These are phyloP conservation scores for Fregetta grallaria DNA, from an alignment of 2,113 vertebrate genomes.

Conservation along the genomic window DNA sequence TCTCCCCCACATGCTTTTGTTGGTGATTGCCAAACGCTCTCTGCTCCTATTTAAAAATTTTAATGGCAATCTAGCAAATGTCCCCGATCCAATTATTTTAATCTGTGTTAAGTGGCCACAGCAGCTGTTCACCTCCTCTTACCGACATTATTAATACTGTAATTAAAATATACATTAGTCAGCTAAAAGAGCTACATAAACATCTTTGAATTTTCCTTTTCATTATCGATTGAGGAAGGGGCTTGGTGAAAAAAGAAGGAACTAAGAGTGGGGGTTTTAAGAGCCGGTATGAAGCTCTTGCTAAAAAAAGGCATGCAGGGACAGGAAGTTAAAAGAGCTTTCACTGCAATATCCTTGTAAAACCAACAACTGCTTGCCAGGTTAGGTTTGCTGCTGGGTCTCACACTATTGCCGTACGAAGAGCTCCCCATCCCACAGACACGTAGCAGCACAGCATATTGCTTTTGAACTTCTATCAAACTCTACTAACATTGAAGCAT, in stretches of 20 bases:
- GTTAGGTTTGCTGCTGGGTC: not conserved
- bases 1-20: not conserved
- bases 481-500: not conserved
- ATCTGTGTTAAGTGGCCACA: not conserved
- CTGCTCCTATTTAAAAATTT: not conserved
- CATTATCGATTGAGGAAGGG: not conserved
- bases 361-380: not conserved
- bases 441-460: not conserved
- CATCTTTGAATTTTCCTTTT: not conserved
- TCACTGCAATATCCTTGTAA: not conserved
- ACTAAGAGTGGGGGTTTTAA: not conserved
- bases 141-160: not conserved
- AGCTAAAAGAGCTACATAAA: not conserved
- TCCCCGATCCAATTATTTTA: constrained; percentile 10
- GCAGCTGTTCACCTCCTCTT: not conserved
- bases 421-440: not conserved
- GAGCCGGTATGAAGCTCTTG: not conserved
- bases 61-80: not conserved
- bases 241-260: not conserved
- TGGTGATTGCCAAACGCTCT: not conserved
- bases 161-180: not conserved
- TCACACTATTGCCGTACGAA: not conserved
- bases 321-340: not conserved
- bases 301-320: not conserved
- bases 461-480: not conserved